These are phyloP conservation scores for Pelodytes ibericus DNA, from an alignment of 2,797 vertebrate species.

Conservation along the genomic window DNA sequence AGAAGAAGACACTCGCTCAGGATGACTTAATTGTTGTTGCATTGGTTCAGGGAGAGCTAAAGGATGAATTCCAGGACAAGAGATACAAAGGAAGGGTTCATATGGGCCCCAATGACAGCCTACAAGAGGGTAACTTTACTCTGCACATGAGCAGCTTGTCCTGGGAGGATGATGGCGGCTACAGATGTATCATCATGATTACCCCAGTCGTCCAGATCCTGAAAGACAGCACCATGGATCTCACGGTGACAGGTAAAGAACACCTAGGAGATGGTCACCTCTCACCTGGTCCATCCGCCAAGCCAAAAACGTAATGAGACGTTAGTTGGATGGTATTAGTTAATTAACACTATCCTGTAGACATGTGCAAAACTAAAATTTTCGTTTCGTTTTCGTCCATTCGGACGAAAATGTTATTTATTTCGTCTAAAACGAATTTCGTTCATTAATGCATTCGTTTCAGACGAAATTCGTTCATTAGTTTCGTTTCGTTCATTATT, in stretches of 20 bases:
- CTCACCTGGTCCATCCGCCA: neutral
- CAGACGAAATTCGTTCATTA: too few relatives aligned
- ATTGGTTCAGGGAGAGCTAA: neutral
- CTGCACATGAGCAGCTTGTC: neutral
- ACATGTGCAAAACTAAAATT: too few relatives aligned
- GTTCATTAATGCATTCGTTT: too few relatives aligned
- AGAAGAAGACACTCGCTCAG: neutral
- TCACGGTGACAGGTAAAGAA: constrained; percentile 27
- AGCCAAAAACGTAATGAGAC: too few relatives aligned
- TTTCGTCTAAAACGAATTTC: too few relatives aligned
- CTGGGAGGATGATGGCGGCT: neutral
- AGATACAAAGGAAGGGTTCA: neutral
- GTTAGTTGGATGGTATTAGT: too few relatives aligned
- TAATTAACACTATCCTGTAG: too few relatives aligned
- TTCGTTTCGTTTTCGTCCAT: too few relatives aligned
- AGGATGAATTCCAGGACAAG: neutral
- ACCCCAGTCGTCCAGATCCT: fast-evolving
- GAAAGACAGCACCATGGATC: neutral
- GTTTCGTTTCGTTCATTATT: too few relatives aligned
- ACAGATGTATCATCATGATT: neutral
- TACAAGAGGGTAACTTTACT: neutral
- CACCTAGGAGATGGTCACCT: neutral
- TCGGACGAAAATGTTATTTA: too few relatives aligned
- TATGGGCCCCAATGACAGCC: neutral
- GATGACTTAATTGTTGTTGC: neutral